A percentile compares a stretch with the other conserved stretches of the same genome.
These are phyloP conservation scores for Drosophila pseudotalamancana DNA, from an alignment of 2,888 invertebrate genomes.

Conservation along the genomic window DNA sequence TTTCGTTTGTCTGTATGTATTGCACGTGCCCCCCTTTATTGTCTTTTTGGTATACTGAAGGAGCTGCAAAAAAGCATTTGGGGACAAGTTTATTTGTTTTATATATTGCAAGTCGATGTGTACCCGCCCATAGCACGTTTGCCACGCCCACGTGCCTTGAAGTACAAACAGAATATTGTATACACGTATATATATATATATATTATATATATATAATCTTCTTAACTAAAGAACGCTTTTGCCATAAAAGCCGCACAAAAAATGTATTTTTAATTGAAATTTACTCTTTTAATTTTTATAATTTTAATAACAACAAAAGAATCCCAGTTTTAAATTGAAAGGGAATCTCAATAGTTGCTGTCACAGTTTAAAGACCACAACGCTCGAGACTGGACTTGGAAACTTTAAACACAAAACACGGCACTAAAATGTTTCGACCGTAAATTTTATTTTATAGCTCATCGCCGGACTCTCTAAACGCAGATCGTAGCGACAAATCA, in stretches of 20 bases:
- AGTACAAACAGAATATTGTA: conserved; percentile 2
- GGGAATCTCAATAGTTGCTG: conserved; percentile 3
- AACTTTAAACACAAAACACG: conserved; percentile 4
- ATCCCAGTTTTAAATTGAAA: conserved; percentile 20
- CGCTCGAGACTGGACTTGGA: not conserved
- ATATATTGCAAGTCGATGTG: conserved; percentile 34
- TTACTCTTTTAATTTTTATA: conserved; percentile 63
- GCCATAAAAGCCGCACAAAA: not conserved
- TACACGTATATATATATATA: not conserved
- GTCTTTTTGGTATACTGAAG: conserved; percentile 16
- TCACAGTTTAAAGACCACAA: conserved; percentile 5
- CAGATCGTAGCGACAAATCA: conserved; percentile 92
- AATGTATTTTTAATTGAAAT: conserved; percentile 61
- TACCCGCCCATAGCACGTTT: conserved; percentile 15
- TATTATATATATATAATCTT: conserved; percentile 12
- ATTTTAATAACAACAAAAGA: conserved; percentile 56
- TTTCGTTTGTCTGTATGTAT: not conserved
- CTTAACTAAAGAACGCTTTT: conserved; percentile 16
- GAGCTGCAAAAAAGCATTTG: conserved; percentile 48
- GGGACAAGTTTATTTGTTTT: conserved; percentile 65
- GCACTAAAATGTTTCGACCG: conserved; percentile 54
- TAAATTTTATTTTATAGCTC: conserved; percentile 87
- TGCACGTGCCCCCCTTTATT: conserved; percentile 11
- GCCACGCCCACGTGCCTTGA: conserved; percentile 23
- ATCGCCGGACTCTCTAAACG: conserved; percentile 94